Evolutionary conservation across 2,888 invertebrate genomes (phyloP).

Genomic region (Phalera bucephala): DNA sequence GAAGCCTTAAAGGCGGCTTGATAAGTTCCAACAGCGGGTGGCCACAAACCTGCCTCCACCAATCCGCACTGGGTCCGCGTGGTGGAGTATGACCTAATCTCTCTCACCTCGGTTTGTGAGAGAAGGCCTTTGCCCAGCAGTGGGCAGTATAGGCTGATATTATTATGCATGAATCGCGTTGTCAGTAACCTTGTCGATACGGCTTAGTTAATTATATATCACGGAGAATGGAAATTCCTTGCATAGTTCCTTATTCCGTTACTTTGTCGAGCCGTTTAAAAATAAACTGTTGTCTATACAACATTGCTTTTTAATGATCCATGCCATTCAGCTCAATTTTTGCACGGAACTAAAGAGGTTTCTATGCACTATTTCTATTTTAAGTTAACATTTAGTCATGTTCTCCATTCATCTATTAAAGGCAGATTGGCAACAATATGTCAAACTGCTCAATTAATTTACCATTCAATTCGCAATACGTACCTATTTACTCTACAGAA

Average conservation of each 20-base stretch:
- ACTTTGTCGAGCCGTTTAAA: slow-evolving; percentile 22
- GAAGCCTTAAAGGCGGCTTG: too few species aligned
- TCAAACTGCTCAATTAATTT: not conserved
- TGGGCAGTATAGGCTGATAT: too few species aligned
- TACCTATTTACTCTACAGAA: too few species aligned
- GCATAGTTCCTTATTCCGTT: slow-evolving; percentile 43
- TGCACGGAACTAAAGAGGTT: not conserved
- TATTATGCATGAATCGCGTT: slow-evolving; percentile 43
- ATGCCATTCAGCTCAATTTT: slow-evolving; percentile 1
- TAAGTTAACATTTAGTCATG: not conserved
- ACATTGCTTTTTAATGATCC: slow-evolving; percentile 9
- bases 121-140: too few species aligned
- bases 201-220: slow-evolving; percentile 36
- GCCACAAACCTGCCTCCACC: too few species aligned
- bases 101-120: too few species aligned
- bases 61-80: too few species aligned
- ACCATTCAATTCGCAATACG: too few species aligned
- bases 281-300: slow-evolving; percentile 19
- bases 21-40: too few species aligned
- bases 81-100: too few species aligned
- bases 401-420: not conserved
- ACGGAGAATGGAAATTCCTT: slow-evolving; percentile 62
- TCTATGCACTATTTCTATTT: not conserved
- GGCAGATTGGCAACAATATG: not conserved
- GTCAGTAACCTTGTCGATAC: slow-evolving; percentile 48